These are phyloP conservation scores for Argyrosomus regius DNA, from an alignment of 2,797 vertebrate genomes.

Conservation along the genomic window DNA sequence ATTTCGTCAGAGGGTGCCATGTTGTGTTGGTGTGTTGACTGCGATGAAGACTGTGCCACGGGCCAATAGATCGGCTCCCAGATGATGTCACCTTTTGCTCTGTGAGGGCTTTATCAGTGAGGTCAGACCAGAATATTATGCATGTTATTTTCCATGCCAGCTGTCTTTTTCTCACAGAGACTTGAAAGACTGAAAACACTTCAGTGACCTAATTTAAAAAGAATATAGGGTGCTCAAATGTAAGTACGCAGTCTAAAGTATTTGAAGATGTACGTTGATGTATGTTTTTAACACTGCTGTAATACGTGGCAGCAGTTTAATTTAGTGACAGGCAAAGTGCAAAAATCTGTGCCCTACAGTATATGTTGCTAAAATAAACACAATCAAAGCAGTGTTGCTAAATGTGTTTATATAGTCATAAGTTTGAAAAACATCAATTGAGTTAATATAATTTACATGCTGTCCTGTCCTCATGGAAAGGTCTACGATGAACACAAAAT, in stretches of 20 bases:
- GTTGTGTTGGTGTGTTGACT: slow-evolving; percentile 37
- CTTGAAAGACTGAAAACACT: slow-evolving; percentile 18
- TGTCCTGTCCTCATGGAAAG: background rate
- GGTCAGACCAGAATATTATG: slow-evolving; percentile 47
- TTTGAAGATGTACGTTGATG: background rate
- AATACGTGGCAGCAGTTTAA: background rate
- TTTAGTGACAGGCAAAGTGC: background rate
- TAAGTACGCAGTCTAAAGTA: background rate
- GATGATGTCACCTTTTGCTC: slow-evolving; percentile 64
- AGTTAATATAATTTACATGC: background rate
- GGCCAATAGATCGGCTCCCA: slow-evolving; percentile 28
- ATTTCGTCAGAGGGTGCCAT: slow-evolving; percentile 22
- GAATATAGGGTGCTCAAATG: background rate
- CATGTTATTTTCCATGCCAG: slow-evolving; percentile 59
- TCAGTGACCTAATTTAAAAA: background rate
- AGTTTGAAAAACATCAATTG: background rate
- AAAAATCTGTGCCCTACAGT: background rate
- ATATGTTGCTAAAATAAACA: background rate
- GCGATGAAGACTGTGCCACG: background rate
- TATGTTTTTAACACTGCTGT: background rate
- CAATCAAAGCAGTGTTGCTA: background rate
- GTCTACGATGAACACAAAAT: background rate
- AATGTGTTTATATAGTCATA: background rate
- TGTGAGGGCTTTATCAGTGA: slow-evolving; percentile 58
- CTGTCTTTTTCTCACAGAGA: slow-evolving; percentile 59